Evolutionary conservation across 2,888 invertebrate species (phyloP).

Genomic region (Kuschelorhynchus macadamiae): DNA sequence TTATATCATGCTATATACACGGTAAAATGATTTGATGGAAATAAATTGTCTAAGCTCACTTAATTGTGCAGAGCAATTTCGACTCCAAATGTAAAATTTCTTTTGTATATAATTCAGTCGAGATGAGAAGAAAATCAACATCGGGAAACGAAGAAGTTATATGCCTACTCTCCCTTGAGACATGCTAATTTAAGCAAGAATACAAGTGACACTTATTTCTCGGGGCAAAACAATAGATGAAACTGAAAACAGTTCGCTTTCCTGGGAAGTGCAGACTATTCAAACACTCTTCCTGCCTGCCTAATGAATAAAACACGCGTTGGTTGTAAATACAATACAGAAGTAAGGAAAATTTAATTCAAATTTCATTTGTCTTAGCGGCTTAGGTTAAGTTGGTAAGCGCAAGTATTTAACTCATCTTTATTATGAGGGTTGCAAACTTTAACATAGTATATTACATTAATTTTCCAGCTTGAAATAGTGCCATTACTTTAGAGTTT

Average conservation of each 20-base stretch:
- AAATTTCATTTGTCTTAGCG: slow-evolving; percentile 36
- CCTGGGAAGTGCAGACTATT: slow-evolving; percentile 37
- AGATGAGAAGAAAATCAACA: slow-evolving; percentile 18
- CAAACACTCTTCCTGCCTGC: slow-evolving; percentile 20
- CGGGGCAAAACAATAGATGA: slow-evolving; percentile 39
- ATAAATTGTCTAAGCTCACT: no score
- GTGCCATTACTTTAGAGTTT: slow-evolving; percentile 13
- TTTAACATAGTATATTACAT: slow-evolving; percentile 17
- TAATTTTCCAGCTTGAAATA: slow-evolving; percentile 25
- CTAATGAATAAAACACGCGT: slow-evolving; percentile 30
- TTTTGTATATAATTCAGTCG: background rate
- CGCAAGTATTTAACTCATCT: slow-evolving; percentile 33
- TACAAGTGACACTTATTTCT: slow-evolving; percentile 43
- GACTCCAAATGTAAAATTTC: background rate
- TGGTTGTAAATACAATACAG: slow-evolving; percentile 30
- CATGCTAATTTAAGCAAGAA: slow-evolving; percentile 41
- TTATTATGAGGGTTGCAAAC: slow-evolving; percentile 22
- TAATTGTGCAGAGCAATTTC: no score
- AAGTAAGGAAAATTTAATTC: slow-evolving; percentile 44
- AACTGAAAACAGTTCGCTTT: slow-evolving; percentile 43
- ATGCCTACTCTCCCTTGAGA: slow-evolving; percentile 20
- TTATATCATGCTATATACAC: no score
- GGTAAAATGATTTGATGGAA: no score
- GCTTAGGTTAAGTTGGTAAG: slow-evolving; percentile 18
- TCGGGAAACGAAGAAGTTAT: slow-evolving; percentile 24